Percentiles rank a stretch among this genome's conserved stretches.
These are phyloP conservation scores for Drosophila robusta DNA, from an alignment of 2,888 invertebrate species.

Conservation along the genomic window DNA sequence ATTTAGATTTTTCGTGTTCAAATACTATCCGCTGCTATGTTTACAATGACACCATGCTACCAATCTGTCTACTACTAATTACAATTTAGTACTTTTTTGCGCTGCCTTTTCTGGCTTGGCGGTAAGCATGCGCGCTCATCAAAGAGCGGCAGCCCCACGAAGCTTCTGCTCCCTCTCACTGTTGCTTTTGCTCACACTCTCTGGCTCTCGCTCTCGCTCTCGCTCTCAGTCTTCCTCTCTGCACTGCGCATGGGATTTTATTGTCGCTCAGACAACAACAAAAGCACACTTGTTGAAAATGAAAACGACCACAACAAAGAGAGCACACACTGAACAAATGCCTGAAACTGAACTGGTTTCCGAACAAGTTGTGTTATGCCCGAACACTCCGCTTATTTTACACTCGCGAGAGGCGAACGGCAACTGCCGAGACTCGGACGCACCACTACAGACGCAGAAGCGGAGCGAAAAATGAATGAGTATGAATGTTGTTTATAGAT, in stretches of 20 bases:
- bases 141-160: slow-evolving; percentile 44
- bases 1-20: background rate
- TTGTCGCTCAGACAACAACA: slow-evolving; percentile 70
- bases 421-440: slow-evolving; percentile 31
- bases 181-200: slow-evolving; percentile 4
- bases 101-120: slow-evolving; percentile 41
- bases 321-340: slow-evolving; percentile 29
- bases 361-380: slow-evolving; percentile 20
- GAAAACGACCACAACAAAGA: slow-evolving; percentile 69
- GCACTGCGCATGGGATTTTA: slow-evolving; percentile 59
- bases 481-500: slow-evolving; percentile 80
- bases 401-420: slow-evolving; percentile 38
- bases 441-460: slow-evolving; percentile 32
- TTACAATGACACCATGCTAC: slow-evolving; percentile 5
- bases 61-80: slow-evolving; percentile 60
- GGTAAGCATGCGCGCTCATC: slow-evolving; percentile 70
- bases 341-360: slow-evolving; percentile 68
- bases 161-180: slow-evolving; percentile 21
- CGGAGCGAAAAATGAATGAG: slow-evolving; percentile 65
- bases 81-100: slow-evolving; percentile 53
- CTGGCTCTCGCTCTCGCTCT: background rate
- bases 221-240: slow-evolving; percentile 7
- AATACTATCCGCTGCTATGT: slow-evolving; percentile 18
- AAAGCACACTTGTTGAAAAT: slow-evolving; percentile 82
- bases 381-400: slow-evolving; percentile 29